Evolutionary conservation across 2,888 invertebrate genomes (phyloP).

Genomic region (Elysia crispata): DNA sequence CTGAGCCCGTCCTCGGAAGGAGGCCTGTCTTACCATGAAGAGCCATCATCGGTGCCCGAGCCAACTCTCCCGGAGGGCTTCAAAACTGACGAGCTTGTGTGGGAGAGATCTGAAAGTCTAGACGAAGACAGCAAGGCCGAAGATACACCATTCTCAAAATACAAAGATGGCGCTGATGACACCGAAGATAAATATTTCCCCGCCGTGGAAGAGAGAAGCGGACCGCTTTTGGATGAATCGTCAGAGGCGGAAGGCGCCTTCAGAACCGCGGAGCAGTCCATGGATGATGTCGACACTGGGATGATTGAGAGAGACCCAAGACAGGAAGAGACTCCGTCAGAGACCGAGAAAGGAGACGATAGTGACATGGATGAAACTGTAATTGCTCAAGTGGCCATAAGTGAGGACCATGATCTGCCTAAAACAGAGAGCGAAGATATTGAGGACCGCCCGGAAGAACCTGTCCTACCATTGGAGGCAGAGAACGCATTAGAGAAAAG

Average conservation of each 20-base stretch:
- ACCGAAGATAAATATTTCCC: neutral
- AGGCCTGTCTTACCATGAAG: constrained; percentile 52
- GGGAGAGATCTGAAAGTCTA: constrained; percentile 34
- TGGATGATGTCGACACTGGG: too few relatives aligned
- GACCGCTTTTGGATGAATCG: too few relatives aligned
- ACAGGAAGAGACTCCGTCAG: too few relatives aligned
- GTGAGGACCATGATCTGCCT: neutral
- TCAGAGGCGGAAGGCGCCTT: too few relatives aligned
- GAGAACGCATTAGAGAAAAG: too few relatives aligned
- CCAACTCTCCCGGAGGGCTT: constrained; percentile 56
- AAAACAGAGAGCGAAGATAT: neutral
- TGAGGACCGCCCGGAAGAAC: neutral
- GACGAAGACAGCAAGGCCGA: constrained; percentile 17
- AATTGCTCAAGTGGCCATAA: constrained; percentile 7
- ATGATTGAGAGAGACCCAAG: too few relatives aligned
- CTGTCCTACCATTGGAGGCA: neutral
- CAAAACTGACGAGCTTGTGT: constrained; percentile 46
- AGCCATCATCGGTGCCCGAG: constrained; percentile 58
- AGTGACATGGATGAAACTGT: constrained; percentile 13
- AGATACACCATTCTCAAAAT: neutral
- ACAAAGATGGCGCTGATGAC: neutral
- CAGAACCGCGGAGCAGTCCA: too few relatives aligned
- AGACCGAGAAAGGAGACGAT: too few relatives aligned
- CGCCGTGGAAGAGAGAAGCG: neutral
- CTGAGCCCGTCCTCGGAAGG: constrained; percentile 55